Evolutionary conservation across 2,113 vertebrate genomes (phyloP).

Genomic region (Pungitius pungitius): DNA sequence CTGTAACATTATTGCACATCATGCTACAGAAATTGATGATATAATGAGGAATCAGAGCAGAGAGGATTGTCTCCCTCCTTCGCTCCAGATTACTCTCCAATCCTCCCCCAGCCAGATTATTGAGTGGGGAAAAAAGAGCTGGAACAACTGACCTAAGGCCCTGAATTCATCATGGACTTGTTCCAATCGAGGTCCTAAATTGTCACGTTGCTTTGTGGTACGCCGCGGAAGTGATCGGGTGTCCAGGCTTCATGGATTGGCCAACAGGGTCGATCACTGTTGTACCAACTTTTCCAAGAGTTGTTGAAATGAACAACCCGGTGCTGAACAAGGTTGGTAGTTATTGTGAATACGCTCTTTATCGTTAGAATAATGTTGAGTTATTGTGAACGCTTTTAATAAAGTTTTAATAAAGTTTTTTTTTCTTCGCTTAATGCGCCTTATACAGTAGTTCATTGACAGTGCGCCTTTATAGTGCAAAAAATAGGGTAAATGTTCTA

Average conservation of each 20-base stretch:
- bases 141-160: constrained; percentile 60
- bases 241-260: constrained; percentile 10
- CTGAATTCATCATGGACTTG: constrained; percentile 64
- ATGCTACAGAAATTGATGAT: constrained; percentile 13
- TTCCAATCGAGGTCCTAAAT: constrained; percentile 57
- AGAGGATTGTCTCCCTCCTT: constrained; percentile 48
- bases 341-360: too few relatives aligned
- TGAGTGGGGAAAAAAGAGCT: constrained; percentile 62
- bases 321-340: too few relatives aligned
- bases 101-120: constrained; percentile 70
- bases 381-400: too few relatives aligned
- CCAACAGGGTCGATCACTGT: not conserved
- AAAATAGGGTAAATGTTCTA: too few relatives aligned
- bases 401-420: too few relatives aligned
- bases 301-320: not conserved
- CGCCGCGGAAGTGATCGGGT: constrained; percentile 34
- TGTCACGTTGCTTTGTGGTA: constrained; percentile 21
- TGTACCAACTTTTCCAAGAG: not conserved
- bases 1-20: not conserved
- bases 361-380: too few relatives aligned
- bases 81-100: constrained; percentile 73
- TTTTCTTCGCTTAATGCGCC: too few relatives aligned
- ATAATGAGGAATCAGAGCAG: constrained; percentile 23
- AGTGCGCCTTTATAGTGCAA: too few relatives aligned
- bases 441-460: too few relatives aligned